Evolutionary conservation across 2,888 invertebrate species (phyloP), one percentile per base, ranked within the genome.

Genomic region (Aphrophora alni): DNA sequence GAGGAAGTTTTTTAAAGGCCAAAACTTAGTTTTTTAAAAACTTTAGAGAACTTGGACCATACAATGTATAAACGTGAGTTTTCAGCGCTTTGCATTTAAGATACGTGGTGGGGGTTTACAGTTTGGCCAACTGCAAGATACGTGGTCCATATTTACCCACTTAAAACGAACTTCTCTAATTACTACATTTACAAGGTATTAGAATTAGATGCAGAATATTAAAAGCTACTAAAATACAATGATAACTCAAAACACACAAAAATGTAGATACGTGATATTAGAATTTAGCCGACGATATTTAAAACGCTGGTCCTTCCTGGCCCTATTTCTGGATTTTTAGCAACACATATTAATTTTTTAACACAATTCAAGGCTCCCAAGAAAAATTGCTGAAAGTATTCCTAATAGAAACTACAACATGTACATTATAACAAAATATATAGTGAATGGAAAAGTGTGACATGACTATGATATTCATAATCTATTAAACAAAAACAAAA

Each of bases 101-200:
- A 68, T 68, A 68, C 68, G 68, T 68, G 68, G 68, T 68, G 68
- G 68, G 14, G 68, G 68, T 68, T 68, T 68, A 68, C 68, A 68
- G 68, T 68, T n/a, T 68, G 24, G 24, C 68, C 68, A 7, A 68
- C 68, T 68, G 68, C 68, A 68, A 68, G 24, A 68, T 68, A 68
- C 68, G 68, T 68, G 68, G 68, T 24, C n/a, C 24, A 68, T 21
- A 68, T 68, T 68, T 68, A 68, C 68, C 14, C 24, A 21, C 3
- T 68, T 68, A 5, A 68, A 68, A 68, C 68, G 24, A 68, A 68
- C 10, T 68, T 68, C 14, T 10, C 68, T 5, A 68, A 24, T 24
- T 24, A 68, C 24, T 68, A 68, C 68, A 68, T 68, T 68, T 68
- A 68, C 68, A 10, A 5, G 68, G 21, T 68, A 68, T 68, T 68